phyloP scores from a whole-genome alignment of 2,113 vertebrate species.

The Toxostoma redivivum region DNA sequence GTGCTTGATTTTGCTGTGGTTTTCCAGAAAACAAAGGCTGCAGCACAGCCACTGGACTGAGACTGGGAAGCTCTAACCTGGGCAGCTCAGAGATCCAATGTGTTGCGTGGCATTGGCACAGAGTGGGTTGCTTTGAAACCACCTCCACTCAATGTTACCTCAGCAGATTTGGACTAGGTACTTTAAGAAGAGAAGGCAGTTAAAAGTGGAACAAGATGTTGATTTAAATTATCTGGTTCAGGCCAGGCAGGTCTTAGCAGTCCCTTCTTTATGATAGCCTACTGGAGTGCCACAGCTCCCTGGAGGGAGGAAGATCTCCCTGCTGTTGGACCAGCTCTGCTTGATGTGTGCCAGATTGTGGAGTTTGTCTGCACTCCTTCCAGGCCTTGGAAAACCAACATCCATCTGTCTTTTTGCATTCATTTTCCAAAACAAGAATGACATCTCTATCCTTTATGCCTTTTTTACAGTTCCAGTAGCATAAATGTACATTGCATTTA shows the following conservation, averaged over 20 bases:
- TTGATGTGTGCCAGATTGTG: background rate
- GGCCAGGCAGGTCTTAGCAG: background rate
- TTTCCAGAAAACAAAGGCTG: background rate
- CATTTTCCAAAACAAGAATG: background rate
- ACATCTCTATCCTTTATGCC: background rate
- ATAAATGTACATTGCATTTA: background rate
- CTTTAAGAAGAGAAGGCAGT: background rate
- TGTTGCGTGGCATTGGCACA: background rate
- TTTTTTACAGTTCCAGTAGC: background rate
- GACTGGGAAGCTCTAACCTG: background rate
- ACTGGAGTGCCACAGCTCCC: background rate
- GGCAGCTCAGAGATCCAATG: background rate
- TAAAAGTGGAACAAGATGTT: background rate
- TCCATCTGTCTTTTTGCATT: background rate
- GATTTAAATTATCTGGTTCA: background rate
- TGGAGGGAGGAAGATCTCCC: background rate
- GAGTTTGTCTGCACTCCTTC: background rate
- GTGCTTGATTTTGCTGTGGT: background rate
- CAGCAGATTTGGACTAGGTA: background rate
- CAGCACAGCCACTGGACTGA: accelerated
- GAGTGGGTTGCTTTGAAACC: background rate
- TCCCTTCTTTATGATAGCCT: background rate
- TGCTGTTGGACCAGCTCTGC: background rate
- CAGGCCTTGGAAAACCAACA: background rate
- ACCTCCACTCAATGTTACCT: background rate